Conservation (phyloP, 1,140 invertebrate genomes). For the Chironomus tepperi region DNA sequence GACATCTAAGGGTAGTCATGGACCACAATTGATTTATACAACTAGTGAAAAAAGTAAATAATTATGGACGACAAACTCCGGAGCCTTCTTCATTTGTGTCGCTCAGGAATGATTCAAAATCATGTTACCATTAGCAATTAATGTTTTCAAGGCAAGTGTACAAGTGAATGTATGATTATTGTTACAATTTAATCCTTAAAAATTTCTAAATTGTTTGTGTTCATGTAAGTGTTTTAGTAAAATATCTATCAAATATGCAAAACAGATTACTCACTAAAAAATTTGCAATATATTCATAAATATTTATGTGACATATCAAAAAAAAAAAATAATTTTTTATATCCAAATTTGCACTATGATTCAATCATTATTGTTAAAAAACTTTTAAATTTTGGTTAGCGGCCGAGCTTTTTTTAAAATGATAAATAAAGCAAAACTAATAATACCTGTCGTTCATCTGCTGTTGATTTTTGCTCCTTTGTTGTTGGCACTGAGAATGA, state of each 20-base stretch:
- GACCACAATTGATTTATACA: too few species aligned
- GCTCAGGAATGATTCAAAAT: too few species aligned
- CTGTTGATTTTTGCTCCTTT: constrained; percentile 53
- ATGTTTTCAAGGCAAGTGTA: too few species aligned
- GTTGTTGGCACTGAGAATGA: constrained; percentile 85
- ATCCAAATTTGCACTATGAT: neutral
- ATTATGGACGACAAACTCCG: too few species aligned
- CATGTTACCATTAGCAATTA: too few species aligned
- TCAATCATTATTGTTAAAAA: neutral
- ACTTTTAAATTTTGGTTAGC: constrained; percentile 23
- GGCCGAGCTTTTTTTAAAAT: neutral
- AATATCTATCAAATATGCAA: neutral
- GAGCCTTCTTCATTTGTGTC: too few species aligned
- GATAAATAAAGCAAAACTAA: constrained; percentile 25
- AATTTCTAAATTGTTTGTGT: too few species aligned
- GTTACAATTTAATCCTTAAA: too few species aligned
- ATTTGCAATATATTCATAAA: constrained; percentile 21
- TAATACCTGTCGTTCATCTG: constrained; percentile 44
- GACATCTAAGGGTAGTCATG: too few species aligned
- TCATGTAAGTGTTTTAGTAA: too few species aligned
- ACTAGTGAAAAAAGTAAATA: too few species aligned
- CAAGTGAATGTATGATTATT: too few species aligned
- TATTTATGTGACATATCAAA: neutral
- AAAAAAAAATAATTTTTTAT: neutral
- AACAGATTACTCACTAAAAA: constrained; percentile 11